phyloP scores from a whole-genome alignment of 2,113 vertebrate species.

The Pyxicephalus adspersus region DNA sequence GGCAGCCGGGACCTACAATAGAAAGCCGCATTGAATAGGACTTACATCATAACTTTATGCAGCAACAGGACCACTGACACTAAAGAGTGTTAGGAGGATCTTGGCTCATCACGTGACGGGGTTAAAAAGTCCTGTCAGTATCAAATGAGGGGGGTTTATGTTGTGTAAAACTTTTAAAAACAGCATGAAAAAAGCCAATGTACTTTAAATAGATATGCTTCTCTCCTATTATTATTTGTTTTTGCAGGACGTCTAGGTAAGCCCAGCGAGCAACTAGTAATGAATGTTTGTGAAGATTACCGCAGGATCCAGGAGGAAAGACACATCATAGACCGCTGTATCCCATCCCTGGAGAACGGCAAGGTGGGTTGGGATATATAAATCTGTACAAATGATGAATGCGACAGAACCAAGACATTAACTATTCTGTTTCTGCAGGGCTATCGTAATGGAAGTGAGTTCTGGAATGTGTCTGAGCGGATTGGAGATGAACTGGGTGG shows the following conservation, averaged over 20 bases:
- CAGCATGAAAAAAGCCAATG: too few relatives aligned
- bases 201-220: neutral
- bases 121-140: too few relatives aligned
- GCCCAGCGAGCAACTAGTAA: conserved; percentile 77
- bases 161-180: too few relatives aligned
- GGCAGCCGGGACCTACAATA: too few relatives aligned
- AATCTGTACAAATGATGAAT: neutral
- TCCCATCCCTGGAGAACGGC: conserved; percentile 73
- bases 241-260: conserved; percentile 76
- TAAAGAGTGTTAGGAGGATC: too few relatives aligned
- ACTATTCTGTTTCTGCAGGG: conserved; percentile 67
- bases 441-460: conserved; percentile 74
- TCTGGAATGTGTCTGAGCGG: conserved; percentile 81
- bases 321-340: conserved; percentile 72
- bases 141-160: too few relatives aligned
- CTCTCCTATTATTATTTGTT: neutral
- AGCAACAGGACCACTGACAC: too few relatives aligned
- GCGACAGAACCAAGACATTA: neutral
- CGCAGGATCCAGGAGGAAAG: conserved; percentile 80
- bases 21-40: too few relatives aligned
- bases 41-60: too few relatives aligned
- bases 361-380: conserved; percentile 69
- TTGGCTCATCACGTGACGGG: too few relatives aligned
- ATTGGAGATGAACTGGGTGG: conserved; percentile 85
- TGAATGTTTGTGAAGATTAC: conserved; percentile 78